Evolutionary conservation across 1,140 invertebrate species (phyloP), one percentile per base, ranked within the genome.

Genomic region (Drosophila mojavensis): DNA sequence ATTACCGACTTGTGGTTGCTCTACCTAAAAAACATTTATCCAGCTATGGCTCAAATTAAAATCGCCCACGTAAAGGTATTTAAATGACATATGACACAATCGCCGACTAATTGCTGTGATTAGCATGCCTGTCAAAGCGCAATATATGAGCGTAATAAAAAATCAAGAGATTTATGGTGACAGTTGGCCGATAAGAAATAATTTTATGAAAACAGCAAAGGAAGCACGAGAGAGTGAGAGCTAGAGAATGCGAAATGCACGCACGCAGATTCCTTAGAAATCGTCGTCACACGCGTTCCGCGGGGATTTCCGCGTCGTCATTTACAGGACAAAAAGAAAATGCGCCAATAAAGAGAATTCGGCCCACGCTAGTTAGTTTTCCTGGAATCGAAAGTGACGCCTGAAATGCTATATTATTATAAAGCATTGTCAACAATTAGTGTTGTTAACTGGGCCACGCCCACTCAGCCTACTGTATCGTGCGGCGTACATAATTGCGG

Each of bases 351-450:
- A 43, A 6, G 26, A 36, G 5, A 30, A 30, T 30, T 28, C 6
- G 33, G 28, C 75, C 72, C 61, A 82, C 83, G 72, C 61, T 6
- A 24, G 20, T 53, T 7, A 56, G 13, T 39, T 36, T 78, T 69
- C 82, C 70, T 24, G 24, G 79, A 85, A 81, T 39, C 10, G 36
- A 48, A 63, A 75, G 69, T 81, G 79, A 75, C 64, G 78, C 66
- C 70, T 26, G 66, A 55, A 45, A 26, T 17, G 50, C 39, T 30
- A 51, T 63, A 55, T 59, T 59, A 39, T 13, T 39, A 69, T 60
- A 56, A 58, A 41, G 53, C 66, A 56, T 69, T 82, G 83, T 88
- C 83, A 82, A 88, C 82, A 79, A 86, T 73, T 68, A 68, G 36
- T 39, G 7, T 36, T 36, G 33, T 36, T 47, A 36, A 51, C 11